Percentiles rank a stretch among this genome's conserved stretches.
Evolutionary conservation across 1,140 invertebrate species (phyloP).

Genomic region (Acromyrmex charruanus): DNA sequence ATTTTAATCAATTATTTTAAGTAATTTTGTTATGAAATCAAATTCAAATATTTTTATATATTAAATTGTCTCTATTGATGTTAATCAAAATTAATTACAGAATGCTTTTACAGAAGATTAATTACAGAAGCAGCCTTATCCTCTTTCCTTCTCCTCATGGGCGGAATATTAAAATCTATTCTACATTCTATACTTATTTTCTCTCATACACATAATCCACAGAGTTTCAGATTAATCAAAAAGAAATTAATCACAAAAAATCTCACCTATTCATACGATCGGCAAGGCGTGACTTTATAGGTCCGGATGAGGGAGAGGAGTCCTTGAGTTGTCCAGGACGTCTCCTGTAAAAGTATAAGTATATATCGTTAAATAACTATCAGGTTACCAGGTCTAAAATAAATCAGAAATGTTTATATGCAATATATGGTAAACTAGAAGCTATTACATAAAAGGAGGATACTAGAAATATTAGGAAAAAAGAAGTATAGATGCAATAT

Average conservation of each 20-base stretch:
- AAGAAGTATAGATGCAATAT: neutral
- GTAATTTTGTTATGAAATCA: neutral
- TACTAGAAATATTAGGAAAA: neutral
- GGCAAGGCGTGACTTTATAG: conserved; percentile 71
- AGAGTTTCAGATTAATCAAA: neutral
- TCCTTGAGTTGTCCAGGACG: conserved; percentile 67
- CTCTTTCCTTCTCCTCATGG: conserved; percentile 80
- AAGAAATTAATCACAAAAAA: neutral
- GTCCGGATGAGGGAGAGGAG: conserved; percentile 43
- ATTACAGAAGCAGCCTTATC: conserved; percentile 41
- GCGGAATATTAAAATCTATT: neutral
- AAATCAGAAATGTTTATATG: neutral
- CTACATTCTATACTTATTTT: conserved; percentile 45
- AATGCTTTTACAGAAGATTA: neutral
- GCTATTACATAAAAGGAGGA: neutral
- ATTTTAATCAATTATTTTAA: neutral
- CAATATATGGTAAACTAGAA: neutral
- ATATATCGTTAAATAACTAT: neutral
- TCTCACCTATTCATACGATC: conserved; percentile 80
- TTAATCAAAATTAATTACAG: neutral
- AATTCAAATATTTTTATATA: neutral
- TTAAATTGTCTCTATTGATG: conserved; percentile 1
- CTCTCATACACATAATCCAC: conserved; percentile 14
- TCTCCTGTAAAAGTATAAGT: conserved; percentile 63
- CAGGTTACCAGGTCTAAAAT: neutral